A percentile compares a stretch with the other conserved stretches of the same genome.
Conservation (phyloP, 1,140 invertebrate genomes). For the Lanistes nyassanus region DNA sequence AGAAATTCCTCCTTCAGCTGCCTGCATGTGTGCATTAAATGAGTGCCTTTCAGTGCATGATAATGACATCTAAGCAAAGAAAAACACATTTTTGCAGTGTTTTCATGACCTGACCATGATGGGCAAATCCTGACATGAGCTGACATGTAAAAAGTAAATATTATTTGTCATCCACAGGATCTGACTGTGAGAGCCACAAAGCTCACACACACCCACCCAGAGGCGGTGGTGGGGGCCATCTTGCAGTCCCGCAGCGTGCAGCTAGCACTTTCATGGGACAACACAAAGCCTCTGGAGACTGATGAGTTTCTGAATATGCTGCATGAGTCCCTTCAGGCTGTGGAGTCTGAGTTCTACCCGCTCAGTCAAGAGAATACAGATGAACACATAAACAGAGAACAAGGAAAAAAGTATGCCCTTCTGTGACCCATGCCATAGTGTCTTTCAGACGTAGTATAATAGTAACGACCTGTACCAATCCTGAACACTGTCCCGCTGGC, state of each 20-base stretch:
- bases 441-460: not conserved
- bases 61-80: too few relatives aligned
- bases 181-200: constrained; percentile 52
- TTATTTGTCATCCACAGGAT: constrained; percentile 32
- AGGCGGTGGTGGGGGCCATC: constrained; percentile 77
- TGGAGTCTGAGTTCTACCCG: constrained; percentile 69
- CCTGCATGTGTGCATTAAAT: too few relatives aligned
- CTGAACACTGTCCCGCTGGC: too few relatives aligned
- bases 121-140: not conserved
- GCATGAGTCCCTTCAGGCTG: constrained; percentile 71
- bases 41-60: too few relatives aligned
- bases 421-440: not conserved
- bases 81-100: too few relatives aligned
- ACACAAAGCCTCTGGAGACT: constrained; percentile 46
- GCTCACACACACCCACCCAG: constrained; percentile 77
- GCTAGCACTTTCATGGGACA: constrained; percentile 53
- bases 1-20: too few relatives aligned
- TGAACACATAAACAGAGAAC: not conserved
- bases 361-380: not conserved
- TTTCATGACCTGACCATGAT: too few relatives aligned
- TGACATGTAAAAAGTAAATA: not conserved
- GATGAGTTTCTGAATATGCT: constrained; percentile 71
- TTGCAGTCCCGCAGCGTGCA: constrained; percentile 68
- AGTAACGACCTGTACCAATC: too few relatives aligned
- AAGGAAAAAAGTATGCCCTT: constrained; percentile 11